Conservation (phyloP, 2,888 invertebrate genomes). For the Epicampocera succincta region DNA sequence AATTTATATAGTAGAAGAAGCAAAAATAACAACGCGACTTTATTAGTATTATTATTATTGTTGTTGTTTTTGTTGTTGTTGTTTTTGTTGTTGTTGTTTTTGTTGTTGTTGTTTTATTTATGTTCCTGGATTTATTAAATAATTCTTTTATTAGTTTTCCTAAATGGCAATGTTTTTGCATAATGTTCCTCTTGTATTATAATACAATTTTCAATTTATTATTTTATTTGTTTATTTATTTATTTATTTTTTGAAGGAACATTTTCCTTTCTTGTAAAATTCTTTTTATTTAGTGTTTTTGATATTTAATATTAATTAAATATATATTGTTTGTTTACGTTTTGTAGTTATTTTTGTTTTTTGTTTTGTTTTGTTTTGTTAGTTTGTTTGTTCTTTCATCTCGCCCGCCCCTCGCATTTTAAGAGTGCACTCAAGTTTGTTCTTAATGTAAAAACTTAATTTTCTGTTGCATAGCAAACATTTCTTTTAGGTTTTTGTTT, state of each 20-base stretch:
- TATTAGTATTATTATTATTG: slow-evolving; percentile 37
- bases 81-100: too few species aligned
- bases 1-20: slow-evolving; percentile 69
- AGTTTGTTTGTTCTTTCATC: slow-evolving; percentile 79
- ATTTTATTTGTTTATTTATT: too few species aligned
- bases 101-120: slow-evolving; percentile 64
- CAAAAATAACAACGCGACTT: slow-evolving; percentile 68
- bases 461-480: slow-evolving; percentile 77
- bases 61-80: too few species aligned
- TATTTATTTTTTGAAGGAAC: slow-evolving; percentile 59
- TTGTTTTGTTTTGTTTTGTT: slow-evolving; percentile 70
- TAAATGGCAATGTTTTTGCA: slow-evolving; percentile 69
- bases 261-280: slow-evolving; percentile 58
- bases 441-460: slow-evolving; percentile 80
- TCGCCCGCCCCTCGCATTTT: slow-evolving; percentile 82
- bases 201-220: slow-evolving; percentile 14
- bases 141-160: slow-evolving; percentile 67
- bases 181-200: slow-evolving; percentile 65
- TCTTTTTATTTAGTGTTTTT: slow-evolving; percentile 71
- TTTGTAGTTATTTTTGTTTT: slow-evolving; percentile 61
- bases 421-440: slow-evolving; percentile 81
- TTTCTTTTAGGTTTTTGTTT: slow-evolving; percentile 68
- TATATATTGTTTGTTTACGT: slow-evolving; percentile 65
- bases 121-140: slow-evolving; percentile 61
- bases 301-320: slow-evolving; percentile 74